Base-by-base conservation (phyloP, 2,888 invertebrate genomes). In the Tenthredo scrophulariae region DNA sequence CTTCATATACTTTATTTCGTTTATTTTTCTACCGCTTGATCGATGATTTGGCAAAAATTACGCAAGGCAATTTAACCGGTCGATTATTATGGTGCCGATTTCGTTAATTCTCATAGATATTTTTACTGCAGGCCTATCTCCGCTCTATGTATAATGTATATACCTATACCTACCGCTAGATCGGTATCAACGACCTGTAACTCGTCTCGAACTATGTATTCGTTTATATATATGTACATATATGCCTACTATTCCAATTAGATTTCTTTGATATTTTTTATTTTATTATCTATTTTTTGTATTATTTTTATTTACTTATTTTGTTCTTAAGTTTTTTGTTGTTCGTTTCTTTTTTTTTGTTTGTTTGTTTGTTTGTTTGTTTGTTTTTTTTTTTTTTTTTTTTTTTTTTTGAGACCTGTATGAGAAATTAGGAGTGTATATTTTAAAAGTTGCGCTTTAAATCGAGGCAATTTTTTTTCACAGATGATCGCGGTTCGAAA, bases 401-500 rank as follows among this genome's bases (percentile, higher is more conserved):
- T 18, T n/a, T 2, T 37, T 9, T 29, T 77, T 15, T 15, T 1
- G 50, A 18, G 54, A 40, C 22, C 22, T n/a, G 33, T 58, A 58
- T 58, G 62, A 80, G 79, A 80, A 50, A 77, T 77, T 77, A 77
- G 50, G 13, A 26, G 46, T 77, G 26, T 77, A 77, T 58, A 80
- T 80, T 80, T 46, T 40, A 67, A 29, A 85, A 82, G 82, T 67
- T 58, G 70, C 67, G 54, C 54, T 89, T 90, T 91, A 91, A 91
- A 91, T 90, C 88, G 90, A 89, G 88, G 89, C 91, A 90, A 92
- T 91, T 91, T 92, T 92, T 92, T 89, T 58, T 58, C 58, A 58
- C 58, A 62, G 50, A 37, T 26, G 62, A 90, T 88, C 88, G 88
- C 85, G 85, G 88, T 87, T 83, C 89, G 86, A 86, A 87, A 86